These are phyloP conservation scores for Motacilla alba DNA, from an alignment of 2,113 vertebrate species.

Conservation along the genomic window DNA sequence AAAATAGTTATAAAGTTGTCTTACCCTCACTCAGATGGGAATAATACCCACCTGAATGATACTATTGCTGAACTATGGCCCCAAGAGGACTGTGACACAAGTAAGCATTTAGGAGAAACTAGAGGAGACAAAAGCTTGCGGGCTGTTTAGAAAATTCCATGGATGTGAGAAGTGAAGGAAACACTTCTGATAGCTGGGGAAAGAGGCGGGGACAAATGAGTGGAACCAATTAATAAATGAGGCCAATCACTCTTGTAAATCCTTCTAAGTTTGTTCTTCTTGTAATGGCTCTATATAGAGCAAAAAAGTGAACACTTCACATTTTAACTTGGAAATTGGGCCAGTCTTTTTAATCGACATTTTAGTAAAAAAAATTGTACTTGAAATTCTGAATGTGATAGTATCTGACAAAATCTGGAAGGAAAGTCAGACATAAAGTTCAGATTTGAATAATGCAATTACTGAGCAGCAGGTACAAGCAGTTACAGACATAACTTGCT, in stretches of 20 bases:
- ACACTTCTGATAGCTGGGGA: not conserved
- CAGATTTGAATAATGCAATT: conserved; percentile 15
- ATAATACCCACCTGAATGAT: not conserved
- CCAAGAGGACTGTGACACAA: not conserved
- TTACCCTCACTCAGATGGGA: not conserved
- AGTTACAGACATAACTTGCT: not conserved
- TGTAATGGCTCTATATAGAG: not conserved
- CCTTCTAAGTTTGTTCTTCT: not conserved
- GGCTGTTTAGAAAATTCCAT: not conserved
- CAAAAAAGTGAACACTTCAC: not conserved
- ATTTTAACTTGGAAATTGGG: not conserved
- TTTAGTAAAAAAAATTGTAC: not conserved
- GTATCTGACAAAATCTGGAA: not conserved
- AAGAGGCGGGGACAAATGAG: not conserved
- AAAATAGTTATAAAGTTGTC: not conserved
- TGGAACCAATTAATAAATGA: not conserved
- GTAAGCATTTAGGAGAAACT: not conserved
- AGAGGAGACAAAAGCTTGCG: not conserved
- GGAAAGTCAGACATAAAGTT: not conserved
- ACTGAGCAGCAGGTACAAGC: not conserved
- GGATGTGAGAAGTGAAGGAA: not conserved
- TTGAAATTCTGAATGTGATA: not conserved
- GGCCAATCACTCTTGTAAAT: not conserved
- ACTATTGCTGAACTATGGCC: not conserved
- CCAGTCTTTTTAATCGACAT: not conserved